Percentiles rank a stretch among this genome's conserved stretches.
Conservation (phyloP, 1,140 invertebrate species). For the Papilio aristodemus region DNA sequence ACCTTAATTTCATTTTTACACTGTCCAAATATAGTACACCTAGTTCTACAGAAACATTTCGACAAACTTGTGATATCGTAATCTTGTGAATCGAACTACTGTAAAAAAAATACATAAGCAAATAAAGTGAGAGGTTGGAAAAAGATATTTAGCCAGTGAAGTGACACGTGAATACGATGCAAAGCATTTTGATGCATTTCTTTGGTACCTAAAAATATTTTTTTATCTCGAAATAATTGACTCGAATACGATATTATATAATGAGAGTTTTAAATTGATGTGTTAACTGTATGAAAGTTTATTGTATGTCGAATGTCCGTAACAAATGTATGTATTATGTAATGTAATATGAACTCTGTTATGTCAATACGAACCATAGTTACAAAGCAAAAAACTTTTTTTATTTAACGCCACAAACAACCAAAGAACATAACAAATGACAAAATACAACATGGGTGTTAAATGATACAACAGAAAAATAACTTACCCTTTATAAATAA, state of each 20-base stretch:
- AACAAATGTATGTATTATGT: slow-evolving; percentile 1
- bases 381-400: neutral
- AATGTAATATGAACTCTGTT: neutral
- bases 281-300: neutral
- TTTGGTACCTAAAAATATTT: neutral
- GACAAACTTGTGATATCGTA: slow-evolving; percentile 2
- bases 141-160: neutral
- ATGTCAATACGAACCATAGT: neutral
- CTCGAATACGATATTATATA: neutral
- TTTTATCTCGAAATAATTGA: neutral
- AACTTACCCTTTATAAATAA: neutral
- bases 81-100: neutral
- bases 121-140: neutral
- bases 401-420: neutral
- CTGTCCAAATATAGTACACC: neutral
- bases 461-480: neutral
- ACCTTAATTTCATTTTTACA: neutral
- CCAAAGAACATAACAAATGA: neutral
- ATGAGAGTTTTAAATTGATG: neutral
- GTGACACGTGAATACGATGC: neutral
- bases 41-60: neutral
- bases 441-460: neutral
- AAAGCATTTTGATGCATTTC: neutral
- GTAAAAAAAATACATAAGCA: neutral
- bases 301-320: neutral